Conservation (phyloP, 2,797 vertebrate genomes). For the Melanogrammus aeglefinus region DNA sequence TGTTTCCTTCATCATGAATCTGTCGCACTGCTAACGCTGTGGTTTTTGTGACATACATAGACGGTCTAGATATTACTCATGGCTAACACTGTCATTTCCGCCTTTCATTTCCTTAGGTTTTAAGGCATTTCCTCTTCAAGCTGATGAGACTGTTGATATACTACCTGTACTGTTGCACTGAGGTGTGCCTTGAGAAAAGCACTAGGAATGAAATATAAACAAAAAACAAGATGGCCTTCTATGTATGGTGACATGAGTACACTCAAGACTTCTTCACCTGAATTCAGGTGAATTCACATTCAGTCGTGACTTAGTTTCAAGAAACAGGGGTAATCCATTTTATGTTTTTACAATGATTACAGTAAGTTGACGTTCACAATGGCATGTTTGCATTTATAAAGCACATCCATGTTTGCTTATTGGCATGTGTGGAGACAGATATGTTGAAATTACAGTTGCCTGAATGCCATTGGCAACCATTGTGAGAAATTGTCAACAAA, state of each 20-base stretch:
- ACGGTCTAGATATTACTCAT: constrained; percentile 5
- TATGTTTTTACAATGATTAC: not conserved
- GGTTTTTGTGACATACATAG: not conserved
- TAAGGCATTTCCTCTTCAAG: constrained; percentile 38
- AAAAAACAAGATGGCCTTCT: not conserved
- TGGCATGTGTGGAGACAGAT: no score
- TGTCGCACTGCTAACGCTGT: not conserved
- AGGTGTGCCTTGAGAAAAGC: constrained; percentile 8
- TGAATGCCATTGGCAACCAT: no score
- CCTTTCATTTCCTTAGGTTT: constrained; percentile 40
- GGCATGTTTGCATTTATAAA: not conserved
- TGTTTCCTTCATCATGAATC: not conserved
- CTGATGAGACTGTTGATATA: constrained; percentile 9
- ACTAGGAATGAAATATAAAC: not conserved
- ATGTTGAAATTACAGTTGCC: no score
- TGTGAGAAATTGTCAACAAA: no score
- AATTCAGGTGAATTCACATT: not conserved
- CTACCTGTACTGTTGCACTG: constrained; percentile 38
- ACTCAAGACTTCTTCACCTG: no score
- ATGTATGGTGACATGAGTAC: not conserved
- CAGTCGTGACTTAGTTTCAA: not conserved
- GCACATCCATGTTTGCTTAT: no score
- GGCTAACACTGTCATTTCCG: constrained; percentile 22
- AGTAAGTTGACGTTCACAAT: not conserved
- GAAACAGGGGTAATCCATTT: not conserved